Conservation (phyloP, 2,797 vertebrate species). For the Megaceryle alcyon region DNA sequence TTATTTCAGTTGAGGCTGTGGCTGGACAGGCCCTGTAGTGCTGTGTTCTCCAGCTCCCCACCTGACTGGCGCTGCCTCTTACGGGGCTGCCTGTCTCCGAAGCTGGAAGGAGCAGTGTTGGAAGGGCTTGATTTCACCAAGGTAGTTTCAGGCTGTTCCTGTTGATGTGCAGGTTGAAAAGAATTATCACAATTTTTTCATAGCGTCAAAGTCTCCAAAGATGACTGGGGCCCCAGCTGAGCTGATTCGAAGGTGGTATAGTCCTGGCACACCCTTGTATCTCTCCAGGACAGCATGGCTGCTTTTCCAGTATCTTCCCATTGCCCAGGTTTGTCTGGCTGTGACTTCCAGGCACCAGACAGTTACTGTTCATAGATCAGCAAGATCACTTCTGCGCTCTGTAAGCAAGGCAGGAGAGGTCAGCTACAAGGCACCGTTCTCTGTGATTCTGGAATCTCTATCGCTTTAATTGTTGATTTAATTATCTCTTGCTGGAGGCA, state of each 20-base stretch:
- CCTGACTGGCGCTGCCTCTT: neutral
- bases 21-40: neutral
- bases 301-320: neutral
- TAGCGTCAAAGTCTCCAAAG: neutral
- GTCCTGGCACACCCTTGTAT: neutral
- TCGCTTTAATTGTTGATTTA: slow-evolving; percentile 29
- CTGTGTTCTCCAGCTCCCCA: neutral
- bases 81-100: neutral
- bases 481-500: slow-evolving; percentile 14
- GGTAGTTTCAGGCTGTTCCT: neutral
- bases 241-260: neutral
- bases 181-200: neutral
- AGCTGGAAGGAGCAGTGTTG: neutral
- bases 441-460: slow-evolving; percentile 13
- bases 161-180: neutral
- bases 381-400: neutral
- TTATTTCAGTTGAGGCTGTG: neutral
- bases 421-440: neutral
- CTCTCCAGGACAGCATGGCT: neutral
- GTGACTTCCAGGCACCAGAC: neutral
- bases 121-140: neutral
- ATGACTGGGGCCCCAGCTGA: neutral
- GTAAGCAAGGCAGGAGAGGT: neutral
- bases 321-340: neutral
- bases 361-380: neutral